Percentiles rank a stretch among this genome's conserved stretches.
phyloP scores from a whole-genome alignment of 2,113 vertebrate genomes.

The Ctenodactylus gundi region DNA sequence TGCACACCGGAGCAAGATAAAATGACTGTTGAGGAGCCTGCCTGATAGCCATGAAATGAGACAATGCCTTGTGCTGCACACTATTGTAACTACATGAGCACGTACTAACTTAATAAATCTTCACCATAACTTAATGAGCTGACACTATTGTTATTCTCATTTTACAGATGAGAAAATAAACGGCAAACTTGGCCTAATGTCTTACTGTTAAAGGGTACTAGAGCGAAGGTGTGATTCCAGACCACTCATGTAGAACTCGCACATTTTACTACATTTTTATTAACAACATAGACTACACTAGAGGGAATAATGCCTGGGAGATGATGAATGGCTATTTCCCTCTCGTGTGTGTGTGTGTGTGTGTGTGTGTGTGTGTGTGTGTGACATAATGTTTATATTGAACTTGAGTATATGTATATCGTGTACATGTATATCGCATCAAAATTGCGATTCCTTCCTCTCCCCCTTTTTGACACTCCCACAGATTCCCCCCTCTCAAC shows the following conservation, averaged over 20 bases:
- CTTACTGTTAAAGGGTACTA: neutral
- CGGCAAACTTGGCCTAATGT: neutral
- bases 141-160: neutral
- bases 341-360: no score
- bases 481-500: no score
- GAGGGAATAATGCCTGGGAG: neutral
- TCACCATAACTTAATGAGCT: neutral
- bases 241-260: neutral
- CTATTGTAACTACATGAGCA: neutral
- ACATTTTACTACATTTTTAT: neutral
- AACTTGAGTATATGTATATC: no score
- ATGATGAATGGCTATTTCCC: neutral
- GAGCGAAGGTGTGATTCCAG: neutral
- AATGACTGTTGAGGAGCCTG: neutral
- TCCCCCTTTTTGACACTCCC: no score
- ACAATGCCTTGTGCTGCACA: neutral
- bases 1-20: constrained; percentile 4
- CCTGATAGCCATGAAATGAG: neutral
- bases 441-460: no score
- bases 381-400: no score
- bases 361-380: no score
- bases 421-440: no score
- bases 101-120: neutral
- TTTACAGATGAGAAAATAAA: constrained; percentile 21
- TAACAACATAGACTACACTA: neutral